phyloP scores from a whole-genome alignment of 1,140 invertebrate species.

The Dolichoris vasculosae region DNA sequence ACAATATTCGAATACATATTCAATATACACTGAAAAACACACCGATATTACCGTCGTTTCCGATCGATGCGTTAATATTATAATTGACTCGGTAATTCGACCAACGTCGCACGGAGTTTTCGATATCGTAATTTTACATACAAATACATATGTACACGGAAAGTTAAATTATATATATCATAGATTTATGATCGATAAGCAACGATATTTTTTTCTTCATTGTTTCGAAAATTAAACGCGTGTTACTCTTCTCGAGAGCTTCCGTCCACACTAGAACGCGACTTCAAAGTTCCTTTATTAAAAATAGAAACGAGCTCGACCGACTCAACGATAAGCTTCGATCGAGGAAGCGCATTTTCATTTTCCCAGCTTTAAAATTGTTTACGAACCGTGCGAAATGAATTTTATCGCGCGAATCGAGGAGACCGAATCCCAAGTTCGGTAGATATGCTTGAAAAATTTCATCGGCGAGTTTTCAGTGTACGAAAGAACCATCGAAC shows the following conservation, averaged over 20 bases:
- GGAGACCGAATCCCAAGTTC: background rate
- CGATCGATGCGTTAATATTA: background rate
- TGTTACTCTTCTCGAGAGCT: background rate
- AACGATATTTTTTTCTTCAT: background rate
- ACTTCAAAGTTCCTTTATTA: background rate
- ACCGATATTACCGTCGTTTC: too few relatives aligned
- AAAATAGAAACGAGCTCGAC: background rate
- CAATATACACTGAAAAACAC: constrained; percentile 31
- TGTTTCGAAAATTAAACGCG: background rate
- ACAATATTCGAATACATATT: background rate
- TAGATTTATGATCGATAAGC: background rate
- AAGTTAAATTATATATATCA: background rate
- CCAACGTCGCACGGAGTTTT: background rate
- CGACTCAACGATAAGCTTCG: background rate
- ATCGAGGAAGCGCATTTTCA: background rate
- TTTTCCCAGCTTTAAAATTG: background rate
- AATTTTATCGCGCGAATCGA: background rate
- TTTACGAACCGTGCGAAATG: background rate
- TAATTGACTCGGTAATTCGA: constrained; percentile 38
- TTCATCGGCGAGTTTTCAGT: constrained; percentile 7
- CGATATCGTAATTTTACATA: constrained; percentile 27
- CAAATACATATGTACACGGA: constrained; percentile 35
- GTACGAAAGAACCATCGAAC: constrained; percentile 3
- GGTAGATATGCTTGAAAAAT: too few relatives aligned
- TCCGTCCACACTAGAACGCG: too few relatives aligned